phyloP scores from a whole-genome alignment of 2,113 vertebrate species.

The Tachycineta bicolor region DNA sequence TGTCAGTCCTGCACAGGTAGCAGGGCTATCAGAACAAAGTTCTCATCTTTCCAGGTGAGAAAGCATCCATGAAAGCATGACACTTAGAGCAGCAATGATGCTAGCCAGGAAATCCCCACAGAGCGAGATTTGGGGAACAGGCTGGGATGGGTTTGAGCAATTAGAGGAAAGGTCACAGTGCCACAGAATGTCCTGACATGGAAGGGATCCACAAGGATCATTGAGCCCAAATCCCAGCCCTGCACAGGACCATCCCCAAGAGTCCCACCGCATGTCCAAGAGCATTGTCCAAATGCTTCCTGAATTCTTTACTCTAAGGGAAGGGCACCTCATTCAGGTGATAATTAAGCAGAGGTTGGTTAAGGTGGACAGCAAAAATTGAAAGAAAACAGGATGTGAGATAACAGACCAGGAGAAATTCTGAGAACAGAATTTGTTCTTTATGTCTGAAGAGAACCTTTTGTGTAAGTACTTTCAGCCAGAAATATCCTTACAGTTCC shows the following conservation, averaged over 20 bases:
- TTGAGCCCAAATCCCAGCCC: background rate
- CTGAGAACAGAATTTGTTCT: background rate
- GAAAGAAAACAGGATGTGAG: background rate
- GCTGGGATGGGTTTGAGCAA: accelerated
- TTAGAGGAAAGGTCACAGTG: background rate
- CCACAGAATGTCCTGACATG: background rate
- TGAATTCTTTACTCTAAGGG: accelerated
- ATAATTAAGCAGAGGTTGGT: background rate
- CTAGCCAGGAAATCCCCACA: accelerated
- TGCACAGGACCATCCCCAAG: background rate
- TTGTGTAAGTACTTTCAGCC: background rate
- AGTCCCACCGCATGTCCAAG: background rate
- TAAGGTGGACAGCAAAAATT: background rate
- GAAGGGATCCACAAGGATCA: background rate
- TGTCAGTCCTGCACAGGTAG: background rate
- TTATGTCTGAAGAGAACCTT: background rate
- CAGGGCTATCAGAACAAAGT: background rate
- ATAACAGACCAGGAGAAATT: background rate
- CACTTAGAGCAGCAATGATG: background rate
- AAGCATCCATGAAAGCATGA: background rate
- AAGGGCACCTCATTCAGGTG: background rate
- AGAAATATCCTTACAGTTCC: background rate
- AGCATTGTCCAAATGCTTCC: background rate
- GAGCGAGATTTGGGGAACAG: background rate
- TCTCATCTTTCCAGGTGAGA: background rate